These are phyloP conservation scores for Spinus olivaceus DNA, from an alignment of 2,797 vertebrate genomes.

Conservation along the genomic window DNA sequence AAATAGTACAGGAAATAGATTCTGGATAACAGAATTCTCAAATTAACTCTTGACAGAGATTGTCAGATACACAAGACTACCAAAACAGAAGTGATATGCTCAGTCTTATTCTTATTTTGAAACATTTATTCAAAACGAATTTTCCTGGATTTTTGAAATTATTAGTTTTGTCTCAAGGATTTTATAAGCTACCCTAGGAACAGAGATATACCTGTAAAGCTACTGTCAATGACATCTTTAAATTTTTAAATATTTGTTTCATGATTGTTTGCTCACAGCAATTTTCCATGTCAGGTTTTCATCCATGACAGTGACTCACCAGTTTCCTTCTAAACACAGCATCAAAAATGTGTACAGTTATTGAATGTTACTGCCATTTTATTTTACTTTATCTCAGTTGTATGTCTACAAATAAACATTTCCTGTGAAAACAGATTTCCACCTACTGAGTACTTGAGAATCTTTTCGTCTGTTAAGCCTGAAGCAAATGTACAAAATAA, in stretches of 20 bases:
- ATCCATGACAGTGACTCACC: not conserved
- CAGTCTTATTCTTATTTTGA: not conserved
- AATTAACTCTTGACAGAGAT: not conserved
- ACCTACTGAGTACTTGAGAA: not conserved
- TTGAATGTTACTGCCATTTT: not conserved
- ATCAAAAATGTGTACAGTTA: not conserved
- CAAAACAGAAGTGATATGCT: not conserved
- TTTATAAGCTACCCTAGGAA: not conserved
- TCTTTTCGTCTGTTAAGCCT: not conserved
- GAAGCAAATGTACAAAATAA: not conserved
- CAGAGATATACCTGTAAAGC: not conserved
- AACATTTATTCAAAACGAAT: not conserved
- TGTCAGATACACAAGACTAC: not conserved
- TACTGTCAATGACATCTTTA: not conserved
- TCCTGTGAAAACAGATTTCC: not conserved
- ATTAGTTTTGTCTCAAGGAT: not conserved
- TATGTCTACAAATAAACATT: not conserved
- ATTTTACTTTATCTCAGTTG: not conserved
- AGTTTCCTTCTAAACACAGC: not conserved
- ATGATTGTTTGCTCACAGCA: not conserved
- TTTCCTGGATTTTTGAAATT: not conserved
- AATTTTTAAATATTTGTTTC: not conserved
- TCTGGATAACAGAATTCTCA: not conserved
- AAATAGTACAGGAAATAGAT: not conserved
- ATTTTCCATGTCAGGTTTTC: not conserved